A percentile compares a stretch with the other conserved stretches of the same genome.
These are phyloP conservation scores for Melanotaenia maccullochi DNA, from an alignment of 2,797 vertebrate genomes.

Conservation along the genomic window DNA sequence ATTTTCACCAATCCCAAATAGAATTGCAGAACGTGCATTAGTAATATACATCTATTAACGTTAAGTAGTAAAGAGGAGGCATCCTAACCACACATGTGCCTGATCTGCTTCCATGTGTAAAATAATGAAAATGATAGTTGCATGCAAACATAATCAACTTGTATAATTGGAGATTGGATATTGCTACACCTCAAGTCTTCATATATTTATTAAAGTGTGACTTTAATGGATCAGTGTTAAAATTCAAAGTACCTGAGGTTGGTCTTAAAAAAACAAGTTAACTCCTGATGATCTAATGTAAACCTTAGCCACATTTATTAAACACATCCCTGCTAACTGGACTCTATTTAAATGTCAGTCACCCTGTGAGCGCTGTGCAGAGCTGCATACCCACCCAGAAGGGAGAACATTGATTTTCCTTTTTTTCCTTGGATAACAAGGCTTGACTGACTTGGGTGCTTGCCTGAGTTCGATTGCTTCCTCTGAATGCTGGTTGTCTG, in stretches of 20 bases:
- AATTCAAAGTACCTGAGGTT: not conserved
- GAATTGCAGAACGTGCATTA: not conserved
- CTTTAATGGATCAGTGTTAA: not conserved
- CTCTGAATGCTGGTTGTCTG: constrained; percentile 53
- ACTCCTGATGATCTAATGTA: constrained; percentile 12
- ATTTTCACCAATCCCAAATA: not conserved
- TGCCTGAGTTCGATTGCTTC: constrained; percentile 69
- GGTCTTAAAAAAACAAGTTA: not conserved
- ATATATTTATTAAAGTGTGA: not conserved
- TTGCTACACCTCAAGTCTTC: not conserved
- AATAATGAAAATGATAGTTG: constrained; percentile 20
- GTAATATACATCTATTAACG: not conserved
- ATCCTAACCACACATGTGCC: not conserved
- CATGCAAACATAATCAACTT: constrained; percentile 20
- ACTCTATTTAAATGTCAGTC: constrained; percentile 60
- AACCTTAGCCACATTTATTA: constrained; percentile 38
- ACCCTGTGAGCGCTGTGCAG: constrained; percentile 34
- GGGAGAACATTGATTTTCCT: constrained; percentile 67
- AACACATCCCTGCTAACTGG: constrained; percentile 28
- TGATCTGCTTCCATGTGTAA: constrained; percentile 20
- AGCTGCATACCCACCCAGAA: constrained; percentile 58
- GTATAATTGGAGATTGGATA: constrained; percentile 14
- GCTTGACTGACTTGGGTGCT: constrained; percentile 66
- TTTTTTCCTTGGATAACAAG: constrained; percentile 64
- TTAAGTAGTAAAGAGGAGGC: not conserved